Evolutionary conservation across 1,140 invertebrate genomes (phyloP).

Genomic region (Micrasema minimum): DNA sequence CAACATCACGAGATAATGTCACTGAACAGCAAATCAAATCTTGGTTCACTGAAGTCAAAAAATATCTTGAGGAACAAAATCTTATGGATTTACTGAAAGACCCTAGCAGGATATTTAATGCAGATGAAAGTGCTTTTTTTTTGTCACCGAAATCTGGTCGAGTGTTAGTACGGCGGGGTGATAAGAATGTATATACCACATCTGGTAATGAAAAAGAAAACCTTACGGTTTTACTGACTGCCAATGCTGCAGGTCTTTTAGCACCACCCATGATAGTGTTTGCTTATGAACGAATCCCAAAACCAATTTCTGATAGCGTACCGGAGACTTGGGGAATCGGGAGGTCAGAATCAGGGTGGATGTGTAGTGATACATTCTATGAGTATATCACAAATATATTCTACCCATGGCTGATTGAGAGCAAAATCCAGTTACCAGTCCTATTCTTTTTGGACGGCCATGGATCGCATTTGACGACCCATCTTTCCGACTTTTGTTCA

Average conservation of each 20-base stretch:
- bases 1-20: too few relatives aligned
- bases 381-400: not conserved
- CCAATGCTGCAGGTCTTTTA: not conserved
- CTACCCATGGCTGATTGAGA: not conserved
- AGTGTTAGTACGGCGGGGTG: not conserved
- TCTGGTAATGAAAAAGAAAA: not conserved
- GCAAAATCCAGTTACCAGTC: not conserved
- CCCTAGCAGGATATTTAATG: not conserved
- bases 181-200: not conserved
- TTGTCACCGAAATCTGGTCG: not conserved
- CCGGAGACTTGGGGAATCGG: not conserved
- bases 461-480: not conserved
- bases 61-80: too few relatives aligned
- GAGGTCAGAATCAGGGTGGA: not conserved
- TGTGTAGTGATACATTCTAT: not conserved
- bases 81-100: too few relatives aligned
- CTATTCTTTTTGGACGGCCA: constrained; percentile 1
- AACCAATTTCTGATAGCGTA: too few relatives aligned
- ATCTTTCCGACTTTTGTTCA: constrained; percentile 31
- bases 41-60: too few relatives aligned
- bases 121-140: not conserved
- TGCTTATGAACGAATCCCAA: not conserved
- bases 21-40: too few relatives aligned
- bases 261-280: not conserved
- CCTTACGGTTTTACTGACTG: not conserved